Conservation (phyloP, 2,888 invertebrate genomes). For the Electrophaes corylata region DNA sequence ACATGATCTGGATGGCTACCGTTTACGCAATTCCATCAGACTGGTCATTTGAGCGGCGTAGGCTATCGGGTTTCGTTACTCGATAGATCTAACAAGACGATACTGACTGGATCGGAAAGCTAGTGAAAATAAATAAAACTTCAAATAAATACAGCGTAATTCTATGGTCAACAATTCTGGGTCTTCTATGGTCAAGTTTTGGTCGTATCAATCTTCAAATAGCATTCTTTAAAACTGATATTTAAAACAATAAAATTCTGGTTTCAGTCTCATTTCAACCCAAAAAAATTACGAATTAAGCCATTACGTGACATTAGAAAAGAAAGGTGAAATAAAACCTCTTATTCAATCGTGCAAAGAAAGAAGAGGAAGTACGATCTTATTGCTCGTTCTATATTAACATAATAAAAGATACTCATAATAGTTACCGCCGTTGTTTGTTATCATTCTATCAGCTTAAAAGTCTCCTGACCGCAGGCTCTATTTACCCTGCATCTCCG, state of each 20-base stretch:
- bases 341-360: too few relatives aligned
- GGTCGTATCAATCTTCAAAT: too few relatives aligned
- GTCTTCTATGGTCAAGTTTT: too few relatives aligned
- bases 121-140: neutral
- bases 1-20: slow-evolving; percentile 71
- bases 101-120: slow-evolving; percentile 47
- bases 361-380: too few relatives aligned
- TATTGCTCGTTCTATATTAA: too few relatives aligned
- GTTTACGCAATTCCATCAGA: slow-evolving; percentile 62
- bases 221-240: too few relatives aligned
- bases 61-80: slow-evolving; percentile 68
- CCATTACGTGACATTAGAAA: too few relatives aligned
- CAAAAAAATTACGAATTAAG: too few relatives aligned
- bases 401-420: neutral
- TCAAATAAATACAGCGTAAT: neutral
- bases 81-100: slow-evolving; percentile 64
- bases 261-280: too few relatives aligned
- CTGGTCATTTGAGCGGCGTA: slow-evolving; percentile 51
- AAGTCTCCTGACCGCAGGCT: slow-evolving; percentile 66
- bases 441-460: slow-evolving; percentile 71
- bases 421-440: neutral
- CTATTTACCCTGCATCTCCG: slow-evolving; percentile 71
- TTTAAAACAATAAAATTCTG: too few relatives aligned
- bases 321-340: too few relatives aligned
- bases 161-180: too few relatives aligned